These are phyloP conservation scores for Rhegmatorhina hoffmannsi DNA, from an alignment of 2,113 vertebrate species.

Conservation along the genomic window DNA sequence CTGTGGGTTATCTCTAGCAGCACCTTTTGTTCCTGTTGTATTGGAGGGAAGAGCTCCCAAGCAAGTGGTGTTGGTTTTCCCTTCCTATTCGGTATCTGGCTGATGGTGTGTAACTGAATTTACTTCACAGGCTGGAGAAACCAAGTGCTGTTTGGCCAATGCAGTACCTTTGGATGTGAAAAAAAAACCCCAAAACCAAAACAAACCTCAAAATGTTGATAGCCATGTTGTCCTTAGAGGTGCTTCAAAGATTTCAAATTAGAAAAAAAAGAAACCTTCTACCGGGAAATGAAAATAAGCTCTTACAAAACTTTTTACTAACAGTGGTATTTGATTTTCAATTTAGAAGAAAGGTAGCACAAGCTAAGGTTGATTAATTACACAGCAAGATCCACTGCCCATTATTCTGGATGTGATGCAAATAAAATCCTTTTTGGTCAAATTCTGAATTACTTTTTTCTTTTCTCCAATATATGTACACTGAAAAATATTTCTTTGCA, in stretches of 20 bases:
- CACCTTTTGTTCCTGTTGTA: conserved; percentile 52
- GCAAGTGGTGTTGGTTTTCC: not conserved
- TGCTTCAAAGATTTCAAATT: not conserved
- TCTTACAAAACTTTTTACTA: not conserved
- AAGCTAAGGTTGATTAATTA: not conserved
- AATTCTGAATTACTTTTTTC: not conserved
- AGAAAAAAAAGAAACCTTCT: not conserved
- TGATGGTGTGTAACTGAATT: not conserved
- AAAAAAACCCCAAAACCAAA: no score
- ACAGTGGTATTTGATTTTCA: not conserved
- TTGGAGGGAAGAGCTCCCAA: not conserved
- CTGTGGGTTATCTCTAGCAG: conserved; percentile 16
- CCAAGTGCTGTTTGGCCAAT: not conserved
- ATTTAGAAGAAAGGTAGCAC: not conserved
- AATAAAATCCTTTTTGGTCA: not conserved
- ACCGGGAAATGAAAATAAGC: not conserved
- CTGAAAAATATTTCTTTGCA: not conserved
- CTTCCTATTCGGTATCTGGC: not conserved
- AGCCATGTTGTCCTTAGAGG: not conserved
- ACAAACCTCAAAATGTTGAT: not conserved
- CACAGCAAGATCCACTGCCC: not conserved
- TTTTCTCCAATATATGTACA: no score
- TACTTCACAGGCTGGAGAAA: not conserved
- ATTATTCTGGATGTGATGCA: not conserved
- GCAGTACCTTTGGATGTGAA: not conserved